Base-by-base conservation (phyloP, 2,113 vertebrate genomes). In the Amblyopsis rosae region DNA sequence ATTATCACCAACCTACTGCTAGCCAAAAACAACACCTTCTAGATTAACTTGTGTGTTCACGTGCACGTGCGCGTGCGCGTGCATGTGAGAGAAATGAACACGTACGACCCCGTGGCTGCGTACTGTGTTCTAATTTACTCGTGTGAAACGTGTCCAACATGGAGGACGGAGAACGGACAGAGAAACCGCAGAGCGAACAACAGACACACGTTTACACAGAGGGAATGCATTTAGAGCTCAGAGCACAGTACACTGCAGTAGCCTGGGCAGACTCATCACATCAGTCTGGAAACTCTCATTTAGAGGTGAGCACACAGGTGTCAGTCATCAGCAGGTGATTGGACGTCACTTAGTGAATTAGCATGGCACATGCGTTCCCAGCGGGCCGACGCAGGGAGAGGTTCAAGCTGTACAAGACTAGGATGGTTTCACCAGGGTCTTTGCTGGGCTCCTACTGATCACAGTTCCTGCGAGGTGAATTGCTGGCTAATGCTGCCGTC, bases 101-200 rank as follows among this genome's bases (percentile, higher is more conserved):
- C 26, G 26, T 26, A 26, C 2, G 26, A 26, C 26, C 26, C 26
- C 26, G 26, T 26, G 4, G 59, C 16, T 66, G 73, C 81, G 70
- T 59, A 26, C 26, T 48, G 45, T 19, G 56, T 26, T 26, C 26
- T 2, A 26, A 73, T 60, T 76, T 71, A 79, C 10, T 54, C 63
- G 59, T 49, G 66, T 3, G 5, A 5, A 62, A 16, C 69, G 57
- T 33, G 41, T 11, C n/a, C 70, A 77, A 69, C 67, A 46, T 71
- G 80, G 77, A 77, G 45, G 55, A 74, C 46, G 53, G 13, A n/a
- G 13, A 26, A 26, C 2, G 26, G 26, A 26, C 26, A 26, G 26
- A 26, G 26, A 26, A 26, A 26, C 19, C 19, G 19, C 19, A 26
- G 19, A 26, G 26, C 26, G 26, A 3, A 26, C 26, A 26, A 26